A percentile compares a stretch with the other conserved stretches of the same genome.
Evolutionary conservation across 2,113 vertebrate genomes (phyloP).

Genomic region (Vidua chalybeata): DNA sequence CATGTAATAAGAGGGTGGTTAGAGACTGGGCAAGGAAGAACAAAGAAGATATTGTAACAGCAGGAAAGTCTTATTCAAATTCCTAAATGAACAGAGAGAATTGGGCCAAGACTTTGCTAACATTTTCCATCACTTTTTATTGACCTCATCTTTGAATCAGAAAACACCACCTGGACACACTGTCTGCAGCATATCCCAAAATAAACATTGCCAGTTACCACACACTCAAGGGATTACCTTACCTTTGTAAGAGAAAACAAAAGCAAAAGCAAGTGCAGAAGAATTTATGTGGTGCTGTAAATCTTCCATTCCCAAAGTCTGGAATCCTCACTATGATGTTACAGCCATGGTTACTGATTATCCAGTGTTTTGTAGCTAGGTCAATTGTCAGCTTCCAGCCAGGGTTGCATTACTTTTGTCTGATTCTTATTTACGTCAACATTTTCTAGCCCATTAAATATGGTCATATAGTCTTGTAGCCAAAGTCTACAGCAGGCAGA

Average conservation of each 20-base stretch:
- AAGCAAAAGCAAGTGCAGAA: neutral
- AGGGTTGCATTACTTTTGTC: neutral
- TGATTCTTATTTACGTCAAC: neutral
- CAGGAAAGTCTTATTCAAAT: neutral
- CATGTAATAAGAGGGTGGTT: neutral
- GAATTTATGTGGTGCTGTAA: neutral
- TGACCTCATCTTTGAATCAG: slow-evolving; percentile 22
- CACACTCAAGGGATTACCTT: neutral
- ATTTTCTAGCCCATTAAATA: neutral
- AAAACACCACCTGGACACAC: slow-evolving; percentile 15
- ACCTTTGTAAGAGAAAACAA: neutral
- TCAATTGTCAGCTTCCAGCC: neutral
- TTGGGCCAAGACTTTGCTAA: neutral
- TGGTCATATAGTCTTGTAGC: neutral
- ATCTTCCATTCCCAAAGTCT: neutral
- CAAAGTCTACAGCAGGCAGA: neutral
- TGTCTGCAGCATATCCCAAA: neutral
- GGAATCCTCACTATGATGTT: neutral
- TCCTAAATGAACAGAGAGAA: neutral
- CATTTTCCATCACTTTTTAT: slow-evolving; percentile 24
- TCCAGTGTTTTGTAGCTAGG: neutral
- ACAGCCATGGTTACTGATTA: neutral
- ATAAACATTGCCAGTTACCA: neutral
- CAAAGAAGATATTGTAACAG: slow-evolving; percentile 1
- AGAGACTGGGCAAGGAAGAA: neutral